A percentile compares a stretch with the other conserved stretches of the same genome.
Evolutionary conservation across 2,113 vertebrate genomes (phyloP).

Genomic region (Entomyzon cyanotis): DNA sequence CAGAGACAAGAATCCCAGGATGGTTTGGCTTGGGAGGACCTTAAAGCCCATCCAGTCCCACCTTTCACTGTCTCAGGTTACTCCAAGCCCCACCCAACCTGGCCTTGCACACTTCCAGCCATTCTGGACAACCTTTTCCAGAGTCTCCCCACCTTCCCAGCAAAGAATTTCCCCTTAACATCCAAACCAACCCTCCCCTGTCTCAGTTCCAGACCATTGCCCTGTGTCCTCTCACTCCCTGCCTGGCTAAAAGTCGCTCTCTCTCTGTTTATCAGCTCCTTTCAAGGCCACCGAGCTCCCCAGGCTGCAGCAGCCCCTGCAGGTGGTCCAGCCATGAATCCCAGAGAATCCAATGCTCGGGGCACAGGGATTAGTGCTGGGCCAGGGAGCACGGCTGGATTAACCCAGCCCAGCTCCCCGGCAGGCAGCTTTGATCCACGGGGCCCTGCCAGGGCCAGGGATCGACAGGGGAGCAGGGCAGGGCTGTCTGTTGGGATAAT

Average conservation of each 20-base stretch:
- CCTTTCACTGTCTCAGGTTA: rapidly evolving
- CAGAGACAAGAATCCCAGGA: not conserved
- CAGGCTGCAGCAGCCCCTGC: not conserved
- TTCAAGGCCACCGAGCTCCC: not conserved
- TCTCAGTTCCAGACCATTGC: not conserved
- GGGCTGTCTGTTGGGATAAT: not conserved
- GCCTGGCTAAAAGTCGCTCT: rapidly evolving
- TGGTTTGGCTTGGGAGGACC: not conserved
- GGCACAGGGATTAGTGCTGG: not conserved
- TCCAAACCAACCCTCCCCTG: no score
- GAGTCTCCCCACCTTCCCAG: not conserved
- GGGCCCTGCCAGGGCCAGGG: not conserved
- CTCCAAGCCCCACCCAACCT: not conserved
- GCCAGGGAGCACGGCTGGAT: not conserved
- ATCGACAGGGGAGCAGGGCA: not conserved
- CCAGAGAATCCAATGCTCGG: rapidly evolving
- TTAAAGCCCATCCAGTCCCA: not conserved
- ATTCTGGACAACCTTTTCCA: not conserved
- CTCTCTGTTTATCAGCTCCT: not conserved
- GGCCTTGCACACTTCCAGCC: not conserved
- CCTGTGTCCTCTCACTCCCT: not conserved
- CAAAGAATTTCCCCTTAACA: not conserved
- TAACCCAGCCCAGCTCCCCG: not conserved
- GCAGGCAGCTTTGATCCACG: not conserved
- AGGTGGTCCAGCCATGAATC: not conserved